These are phyloP conservation scores for Paelopatides confundens DNA, from an alignment of 53 echinoderm and acorn worm genomes.

Conservation along the genomic window DNA sequence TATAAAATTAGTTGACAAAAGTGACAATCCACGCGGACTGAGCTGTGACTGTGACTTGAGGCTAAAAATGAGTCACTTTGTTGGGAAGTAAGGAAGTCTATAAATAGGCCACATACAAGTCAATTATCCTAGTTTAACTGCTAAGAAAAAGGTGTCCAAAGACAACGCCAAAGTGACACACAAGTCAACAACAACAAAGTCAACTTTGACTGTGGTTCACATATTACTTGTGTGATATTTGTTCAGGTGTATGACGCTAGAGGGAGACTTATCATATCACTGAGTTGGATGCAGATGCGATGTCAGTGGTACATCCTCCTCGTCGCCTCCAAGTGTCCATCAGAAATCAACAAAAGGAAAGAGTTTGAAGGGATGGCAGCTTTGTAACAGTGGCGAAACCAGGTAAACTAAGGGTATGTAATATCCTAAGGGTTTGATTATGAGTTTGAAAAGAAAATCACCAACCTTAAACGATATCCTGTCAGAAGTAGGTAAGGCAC, in stretches of 20 bases:
- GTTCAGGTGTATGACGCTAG: not conserved
- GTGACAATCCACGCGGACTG: too few relatives aligned
- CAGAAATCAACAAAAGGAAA: not conserved
- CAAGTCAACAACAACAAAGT: too few relatives aligned
- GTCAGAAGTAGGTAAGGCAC: slow-evolving; percentile 60
- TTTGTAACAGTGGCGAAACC: slow-evolving; percentile 31
- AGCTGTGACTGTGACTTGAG: too few relatives aligned
- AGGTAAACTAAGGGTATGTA: slow-evolving; percentile 39
- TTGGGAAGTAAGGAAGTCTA: slow-evolving; percentile 4
- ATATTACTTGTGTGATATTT: slow-evolving; percentile 15
- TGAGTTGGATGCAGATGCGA: not conserved
- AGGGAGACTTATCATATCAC: not conserved
- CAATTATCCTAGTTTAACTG: not conserved
- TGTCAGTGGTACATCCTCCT: not conserved
- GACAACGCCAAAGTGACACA: too few relatives aligned
- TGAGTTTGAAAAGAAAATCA: slow-evolving; percentile 46
- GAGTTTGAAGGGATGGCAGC: slow-evolving; percentile 7
- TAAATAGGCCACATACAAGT: slow-evolving; percentile 11
- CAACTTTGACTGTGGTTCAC: not conserved
- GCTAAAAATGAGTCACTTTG: too few relatives aligned
- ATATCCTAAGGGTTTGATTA: slow-evolving; percentile 27
- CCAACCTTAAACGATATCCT: slow-evolving; percentile 59
- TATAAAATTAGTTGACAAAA: too few relatives aligned
- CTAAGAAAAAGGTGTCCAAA: not conserved
- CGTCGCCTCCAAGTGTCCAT: slow-evolving; percentile 1